Evolutionary conservation across 2,888 invertebrate species (phyloP), one percentile per base, ranked within the genome.

Genomic region (Chrysodeixis includens): DNA sequence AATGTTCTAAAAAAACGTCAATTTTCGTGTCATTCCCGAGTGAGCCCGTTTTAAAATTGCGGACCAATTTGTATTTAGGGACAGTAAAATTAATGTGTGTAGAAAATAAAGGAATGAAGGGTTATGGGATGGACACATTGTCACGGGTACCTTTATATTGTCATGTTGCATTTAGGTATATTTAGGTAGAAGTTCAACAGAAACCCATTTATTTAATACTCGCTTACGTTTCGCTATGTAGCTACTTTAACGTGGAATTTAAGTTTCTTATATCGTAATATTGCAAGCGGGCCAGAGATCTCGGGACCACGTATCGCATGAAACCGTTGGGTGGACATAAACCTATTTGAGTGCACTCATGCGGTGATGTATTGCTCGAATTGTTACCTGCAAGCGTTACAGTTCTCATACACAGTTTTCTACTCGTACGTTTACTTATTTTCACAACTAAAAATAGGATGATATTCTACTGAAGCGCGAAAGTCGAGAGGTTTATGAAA

Each of bases 1-100:
- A 87, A 82, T 78, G 82, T 79, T 84, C 78, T 82, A 81, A 86
- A 84, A 86, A 85, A 84, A 69, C 76, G 82, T 78, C 79, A 84
- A 85, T 84, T 81, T 80, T 78, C 79, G 75, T 80, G 74, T 77
- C 81, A 74, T 79, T 68, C 68, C 69, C 64, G 63, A 62, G 60
- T 71, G 69, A 70, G 73, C 76, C 68, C 64, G 78, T 77, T 77
- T 77, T 81, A 74, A 78, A 86, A 86, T 83, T 80, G 79, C 79
- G 79, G 69, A 73, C 76, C 83, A 83, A 86, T 86, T 88, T 84
- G 78, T 84, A 84, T 87, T 82, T 85, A 83, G 78, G 71, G 75
- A 77, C 81, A 78, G 79, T 84, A 82, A 84, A 84, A 84, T 82
- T 83, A 82, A 87, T 84, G 84, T 79, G 71, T 76, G 72, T 61